Base-by-base conservation (phyloP, 1,140 invertebrate species). In the Theocolax elegans region DNA sequence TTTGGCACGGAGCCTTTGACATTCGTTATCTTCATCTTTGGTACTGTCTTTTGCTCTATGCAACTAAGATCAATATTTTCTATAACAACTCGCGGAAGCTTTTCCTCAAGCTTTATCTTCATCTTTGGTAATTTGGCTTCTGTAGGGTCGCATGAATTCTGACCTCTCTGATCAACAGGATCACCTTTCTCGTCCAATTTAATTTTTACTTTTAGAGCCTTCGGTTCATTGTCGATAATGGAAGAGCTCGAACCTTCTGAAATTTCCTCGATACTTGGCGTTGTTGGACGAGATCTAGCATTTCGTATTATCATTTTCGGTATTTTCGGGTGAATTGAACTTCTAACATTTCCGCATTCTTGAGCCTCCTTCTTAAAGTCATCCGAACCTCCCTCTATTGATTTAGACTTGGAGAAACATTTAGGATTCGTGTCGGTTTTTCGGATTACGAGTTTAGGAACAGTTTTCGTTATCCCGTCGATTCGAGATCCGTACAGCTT, bases 251-350 rank as follows among this genome's bases (percentile, higher is more conserved):
- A 71, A 31, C 42, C 65, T 17, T 74, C 72, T 2, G 74, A 72
- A 40, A 80, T 75, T 71, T 79, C 79, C 35, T 84, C 79, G 21
- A 81, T 73, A 1, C 77, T 80, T n/a, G 83, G 84, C 0, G 83
- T 85, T 15, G 73, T 72, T 2, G 84, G 81, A 19, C 84, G 76
- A 15, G 83, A 86, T 58, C 73, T 76, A 8, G 76, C 78, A 23
- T 85, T 86, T 38, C 81, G 75, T 49, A 86, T 86, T 25, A 86
- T 85, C 81, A 86, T 85, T 62, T 86, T 86, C 69, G 85, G 85
- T 76, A 86, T 84, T 69, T 85, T 84, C 23, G 75, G 78, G 42
- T 74, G 74, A 19, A 54, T 60, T 0, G 64, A 59, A n/a, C 38
- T 60, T 3, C 38, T 67, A 1, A 68, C 23, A 15, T 12, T 64